Percentiles rank a stretch among this genome's conserved stretches.
phyloP scores from a whole-genome alignment of 2,797 vertebrate genomes.

The Ibycter americanus region DNA sequence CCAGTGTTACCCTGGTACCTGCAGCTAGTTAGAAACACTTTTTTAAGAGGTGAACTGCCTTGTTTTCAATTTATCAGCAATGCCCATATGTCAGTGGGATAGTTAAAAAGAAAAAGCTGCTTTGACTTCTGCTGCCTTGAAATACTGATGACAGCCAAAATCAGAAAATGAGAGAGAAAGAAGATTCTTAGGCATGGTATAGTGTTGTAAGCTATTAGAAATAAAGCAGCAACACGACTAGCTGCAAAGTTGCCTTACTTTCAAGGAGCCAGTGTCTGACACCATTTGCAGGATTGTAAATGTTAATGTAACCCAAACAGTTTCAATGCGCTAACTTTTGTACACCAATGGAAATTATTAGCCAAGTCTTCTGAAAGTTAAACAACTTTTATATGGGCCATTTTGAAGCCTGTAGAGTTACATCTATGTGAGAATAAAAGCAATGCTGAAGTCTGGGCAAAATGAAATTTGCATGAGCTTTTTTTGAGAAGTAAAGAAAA shows the following conservation, averaged over 20 bases:
- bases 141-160: background rate
- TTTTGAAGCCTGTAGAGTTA: background rate
- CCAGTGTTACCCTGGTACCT: background rate
- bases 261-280: background rate
- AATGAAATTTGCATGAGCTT: background rate
- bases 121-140: background rate
- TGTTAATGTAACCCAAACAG: background rate
- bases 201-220: background rate
- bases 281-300: background rate
- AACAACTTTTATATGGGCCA: background rate
- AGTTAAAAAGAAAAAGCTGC: background rate
- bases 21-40: background rate
- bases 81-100: background rate
- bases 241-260: background rate
- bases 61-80: background rate
- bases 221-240: background rate
- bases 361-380: background rate
- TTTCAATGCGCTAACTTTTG: background rate
- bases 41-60: background rate
- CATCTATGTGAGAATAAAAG: background rate
- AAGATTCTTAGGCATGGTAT: background rate
- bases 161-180: background rate
- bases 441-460: background rate
- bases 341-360: background rate
- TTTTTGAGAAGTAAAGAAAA: background rate